A percentile compares a stretch with the other conserved stretches of the same genome.
phyloP scores from a whole-genome alignment of 92 coral and sea anemone genomes.

The Porites divaricata region DNA sequence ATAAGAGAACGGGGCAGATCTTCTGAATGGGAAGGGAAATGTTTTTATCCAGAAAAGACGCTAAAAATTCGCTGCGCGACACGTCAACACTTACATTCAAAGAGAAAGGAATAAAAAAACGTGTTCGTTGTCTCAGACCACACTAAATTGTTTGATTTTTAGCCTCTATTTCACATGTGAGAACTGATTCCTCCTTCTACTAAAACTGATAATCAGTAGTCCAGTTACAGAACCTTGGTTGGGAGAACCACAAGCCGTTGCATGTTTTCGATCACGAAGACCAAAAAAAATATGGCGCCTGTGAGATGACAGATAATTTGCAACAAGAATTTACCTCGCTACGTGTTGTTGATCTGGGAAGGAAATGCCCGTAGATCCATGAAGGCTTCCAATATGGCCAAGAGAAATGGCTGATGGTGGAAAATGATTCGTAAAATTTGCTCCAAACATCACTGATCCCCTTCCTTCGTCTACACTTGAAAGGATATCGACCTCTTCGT shows the following conservation, averaged over 20 bases:
- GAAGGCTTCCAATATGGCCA: slow-evolving; percentile 67
- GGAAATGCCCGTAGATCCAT: slow-evolving; percentile 43
- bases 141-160: not conserved
- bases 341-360: slow-evolving; percentile 32
- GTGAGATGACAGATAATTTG: slow-evolving; percentile 26
- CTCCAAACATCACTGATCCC: slow-evolving; percentile 61
- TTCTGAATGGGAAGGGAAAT: not conserved
- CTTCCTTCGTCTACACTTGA: slow-evolving; percentile 57
- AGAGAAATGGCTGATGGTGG: slow-evolving; percentile 47
- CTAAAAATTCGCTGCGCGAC: not conserved
- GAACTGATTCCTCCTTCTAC: not conserved
- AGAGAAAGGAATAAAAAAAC: not conserved
- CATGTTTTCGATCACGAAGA: slow-evolving; percentile 42
- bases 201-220: not conserved
- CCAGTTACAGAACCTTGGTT: slow-evolving; percentile 54
- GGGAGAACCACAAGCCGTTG: slow-evolving; percentile 2
- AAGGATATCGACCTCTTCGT: slow-evolving; percentile 84
- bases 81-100: not conserved
- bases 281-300: slow-evolving; percentile 53
- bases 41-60: not conserved
- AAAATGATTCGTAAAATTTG: slow-evolving; percentile 40
- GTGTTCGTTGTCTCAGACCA: not conserved
- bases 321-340: slow-evolving; percentile 63
- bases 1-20: not conserved
- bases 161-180: not conserved